Base-by-base conservation (phyloP, 2,888 invertebrate species). In the Leptinotarsa peninsularis region DNA sequence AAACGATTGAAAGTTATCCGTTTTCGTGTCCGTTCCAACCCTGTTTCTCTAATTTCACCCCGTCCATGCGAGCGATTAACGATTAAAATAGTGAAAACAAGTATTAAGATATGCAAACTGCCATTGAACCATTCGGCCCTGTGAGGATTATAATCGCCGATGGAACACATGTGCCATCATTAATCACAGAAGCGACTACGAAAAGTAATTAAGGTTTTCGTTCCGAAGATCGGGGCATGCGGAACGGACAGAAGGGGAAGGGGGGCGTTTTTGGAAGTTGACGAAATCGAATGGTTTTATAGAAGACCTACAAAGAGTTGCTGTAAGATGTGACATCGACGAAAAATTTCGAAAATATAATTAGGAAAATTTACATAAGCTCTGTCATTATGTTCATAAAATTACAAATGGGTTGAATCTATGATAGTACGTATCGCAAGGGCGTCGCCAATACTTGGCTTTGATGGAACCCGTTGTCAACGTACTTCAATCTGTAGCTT, bases 171-270 rank as follows among this genome's bases (percentile, higher is more conserved):
- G 84, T 85, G 86, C 83, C 80, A 81, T 84, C 85, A 85, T 86
- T 85, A 85, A 85, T 85, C 85, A 85, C 75, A 72, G 68, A 63
- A 81, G 72, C 76, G 80, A 80, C 83, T 84, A 83, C 84, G 85
- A 85, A 85, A 86, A 85, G 85, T 86, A 86, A 86, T 86, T 86
- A 86, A 86, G 86, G 85, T 84, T 84, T 85, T 86, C 85, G 84
- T 85, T 86, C 83, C 83, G 82, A 60, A 71, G 54, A 67, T n/a
- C n/a, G 54, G 54, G 23, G 23, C 67, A 68, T 60, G 67, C 67
- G 60, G 49, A 56, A 67, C 33, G 43, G 14, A n/a, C 33, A 33
- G 63, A 17, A 5, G 33, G 63, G 33, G 13, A 3, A 43, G 33
- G 43, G 43, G 2, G 15, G 2, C 0, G 60, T 23, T 60, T 60